Evolutionary conservation across 2,113 vertebrate species (phyloP).

Genomic region (Lynx canadensis): DNA sequence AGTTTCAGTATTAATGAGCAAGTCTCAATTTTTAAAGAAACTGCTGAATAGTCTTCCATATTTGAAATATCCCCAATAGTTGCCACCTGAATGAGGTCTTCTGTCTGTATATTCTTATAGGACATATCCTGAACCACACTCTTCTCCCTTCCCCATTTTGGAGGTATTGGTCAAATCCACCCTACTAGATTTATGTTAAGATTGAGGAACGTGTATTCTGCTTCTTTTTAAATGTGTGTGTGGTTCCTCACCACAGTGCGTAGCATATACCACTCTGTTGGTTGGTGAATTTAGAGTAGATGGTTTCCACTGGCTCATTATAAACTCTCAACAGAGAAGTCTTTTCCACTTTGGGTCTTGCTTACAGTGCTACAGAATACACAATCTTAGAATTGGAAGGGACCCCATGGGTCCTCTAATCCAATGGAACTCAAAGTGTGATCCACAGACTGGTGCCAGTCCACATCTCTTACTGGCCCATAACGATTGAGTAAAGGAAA

Average conservation of each 20-base stretch:
- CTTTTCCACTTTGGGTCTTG: background rate
- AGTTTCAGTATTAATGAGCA: constrained; percentile 22
- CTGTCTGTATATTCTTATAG: background rate
- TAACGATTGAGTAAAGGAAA: background rate
- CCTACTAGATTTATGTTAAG: background rate
- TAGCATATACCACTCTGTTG: background rate
- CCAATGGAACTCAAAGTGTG: background rate
- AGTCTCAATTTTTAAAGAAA: constrained; percentile 28
- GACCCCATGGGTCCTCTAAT: background rate
- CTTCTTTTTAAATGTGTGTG: background rate
- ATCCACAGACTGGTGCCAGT: background rate
- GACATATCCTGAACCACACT: background rate
- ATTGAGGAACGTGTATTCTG: background rate
- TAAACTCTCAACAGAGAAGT: constrained; percentile 3
- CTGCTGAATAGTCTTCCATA: background rate
- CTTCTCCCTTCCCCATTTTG: background rate
- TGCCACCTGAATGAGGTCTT: constrained; percentile 5
- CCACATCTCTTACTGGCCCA: background rate
- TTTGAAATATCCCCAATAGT: constrained; percentile 33
- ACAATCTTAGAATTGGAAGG: background rate
- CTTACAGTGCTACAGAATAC: background rate
- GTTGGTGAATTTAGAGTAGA: background rate
- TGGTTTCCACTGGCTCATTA: background rate
- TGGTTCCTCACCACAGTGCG: background rate
- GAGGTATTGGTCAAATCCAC: background rate